Evolutionary conservation across 2,888 invertebrate genomes (phyloP).

Genomic region (Papilio demoleus): DNA sequence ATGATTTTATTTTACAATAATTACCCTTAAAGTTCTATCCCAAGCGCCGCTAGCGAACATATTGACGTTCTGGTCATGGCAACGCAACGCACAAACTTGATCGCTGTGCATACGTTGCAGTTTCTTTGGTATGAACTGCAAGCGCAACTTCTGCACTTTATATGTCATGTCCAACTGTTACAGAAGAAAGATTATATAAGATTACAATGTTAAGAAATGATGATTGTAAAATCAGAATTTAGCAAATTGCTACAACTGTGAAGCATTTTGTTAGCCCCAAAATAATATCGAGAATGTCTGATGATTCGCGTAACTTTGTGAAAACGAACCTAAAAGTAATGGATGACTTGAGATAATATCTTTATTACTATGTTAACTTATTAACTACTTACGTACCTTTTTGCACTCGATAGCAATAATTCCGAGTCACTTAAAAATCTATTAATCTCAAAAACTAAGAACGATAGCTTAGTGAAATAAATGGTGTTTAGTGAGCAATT

Average conservation of each 20-base stretch:
- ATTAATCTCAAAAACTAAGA: too few relatives aligned
- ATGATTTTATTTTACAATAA: too few relatives aligned
- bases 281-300: too few relatives aligned
- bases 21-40: slow-evolving; percentile 83
- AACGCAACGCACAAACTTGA: slow-evolving; percentile 75
- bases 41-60: slow-evolving; percentile 81
- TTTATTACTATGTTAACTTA: not conserved
- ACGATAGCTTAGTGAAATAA: too few relatives aligned
- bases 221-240: not conserved
- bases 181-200: slow-evolving; percentile 7
- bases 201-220: not conserved
- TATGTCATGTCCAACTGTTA: slow-evolving; percentile 62
- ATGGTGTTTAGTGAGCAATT: too few relatives aligned
- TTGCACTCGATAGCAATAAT: too few relatives aligned
- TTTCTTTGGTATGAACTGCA: slow-evolving; percentile 74
- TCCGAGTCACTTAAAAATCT: too few relatives aligned
- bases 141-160: slow-evolving; percentile 75
- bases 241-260: not conserved
- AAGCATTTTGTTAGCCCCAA: too few relatives aligned
- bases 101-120: slow-evolving; percentile 72
- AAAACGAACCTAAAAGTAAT: not conserved
- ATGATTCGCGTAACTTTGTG: too few relatives aligned
- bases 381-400: slow-evolving; percentile 25
- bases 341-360: not conserved
- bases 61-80: slow-evolving; percentile 69